Base-by-base conservation (phyloP, 35 echinoderm and acorn worm genomes). In the Apostichopus californicus region DNA sequence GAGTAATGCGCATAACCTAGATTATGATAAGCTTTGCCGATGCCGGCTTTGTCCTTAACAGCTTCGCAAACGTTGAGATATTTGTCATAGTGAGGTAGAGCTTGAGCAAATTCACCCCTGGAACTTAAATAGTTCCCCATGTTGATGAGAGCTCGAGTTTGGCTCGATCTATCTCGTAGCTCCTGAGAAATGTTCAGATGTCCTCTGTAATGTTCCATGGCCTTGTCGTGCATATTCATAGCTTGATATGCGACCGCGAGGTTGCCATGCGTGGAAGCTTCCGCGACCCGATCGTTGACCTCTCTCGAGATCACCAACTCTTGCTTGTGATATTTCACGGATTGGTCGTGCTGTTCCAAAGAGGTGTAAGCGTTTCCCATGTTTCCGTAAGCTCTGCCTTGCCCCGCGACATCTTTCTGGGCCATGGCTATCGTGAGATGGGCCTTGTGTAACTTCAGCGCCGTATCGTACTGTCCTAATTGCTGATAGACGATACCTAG, bases 321-420 rank as follows among this genome's bases (percentile, higher is more conserved):
- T 70, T 99, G 97, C 68, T 99, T 99, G 78, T 99, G 97, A 79
- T 99, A 99, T 70, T 99, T 96, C 10, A 99, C 91, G 20, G 97
- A 93, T 77, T 99, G 97, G 58, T 99, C 97, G n/a, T 87, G 92
- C 85, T 99, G 97, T 55, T 92, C 93, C 21, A 99, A 58, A 25
- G 95, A 94, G 78, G 95, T 99, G 90, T 92, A 96, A 8, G 97
- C 97, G 92, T 99, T 99, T 73, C 97, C 97, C 90, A 99, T 96
- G 77, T 99, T 99, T 65, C 97, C 97, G 20, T 93, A 99, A 0
- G 97, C 97, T 58, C 97, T 90, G 6, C 97, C 97, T 78, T 93
- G 92, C 5, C 81, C 93, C 0, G 91, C 91, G 0, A 94, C 59
- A 55, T 99, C 97, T 28, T 63, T 90, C 34, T 96, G 92, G 14